A percentile compares a stretch with the other conserved stretches of the same genome.
Evolutionary conservation across 2,888 invertebrate genomes (phyloP).

Genomic region (Priocnemis perturbator): DNA sequence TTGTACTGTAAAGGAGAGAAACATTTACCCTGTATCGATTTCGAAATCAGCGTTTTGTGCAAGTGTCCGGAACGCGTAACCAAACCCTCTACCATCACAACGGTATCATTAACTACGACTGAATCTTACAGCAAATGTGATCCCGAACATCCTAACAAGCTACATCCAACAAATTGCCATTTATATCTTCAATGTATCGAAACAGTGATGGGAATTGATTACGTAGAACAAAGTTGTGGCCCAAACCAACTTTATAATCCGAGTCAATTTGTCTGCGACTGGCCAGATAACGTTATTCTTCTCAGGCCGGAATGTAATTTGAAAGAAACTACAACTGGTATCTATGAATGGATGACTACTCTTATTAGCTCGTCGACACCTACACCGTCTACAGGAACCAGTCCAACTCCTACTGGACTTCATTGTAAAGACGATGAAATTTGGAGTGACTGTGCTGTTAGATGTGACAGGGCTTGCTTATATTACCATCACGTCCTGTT

Average conservation of each 20-base stretch:
- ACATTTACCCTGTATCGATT: conserved; percentile 82
- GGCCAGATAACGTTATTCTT: conserved; percentile 78
- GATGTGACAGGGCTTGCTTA: conserved; percentile 84
- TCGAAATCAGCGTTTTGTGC: conserved; percentile 88
- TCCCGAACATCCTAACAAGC: conserved; percentile 77
- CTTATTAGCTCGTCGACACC: background rate
- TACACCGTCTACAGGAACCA: conserved; percentile 20
- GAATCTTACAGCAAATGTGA: conserved; percentile 60
- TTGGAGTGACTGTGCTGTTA: conserved; percentile 83
- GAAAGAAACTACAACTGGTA: conserved; percentile 49
- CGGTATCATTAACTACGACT: background rate
- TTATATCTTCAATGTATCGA: conserved; percentile 84
- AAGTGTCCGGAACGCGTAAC: conserved; percentile 74
- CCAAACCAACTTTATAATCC: conserved; percentile 83
- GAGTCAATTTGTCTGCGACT: conserved; percentile 80
- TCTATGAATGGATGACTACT: conserved; percentile 29
- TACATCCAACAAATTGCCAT: conserved; percentile 82
- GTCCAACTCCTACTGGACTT: conserved; percentile 17
- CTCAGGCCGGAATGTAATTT: conserved; percentile 79
- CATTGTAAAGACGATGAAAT: conserved; percentile 74
- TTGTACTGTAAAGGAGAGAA: conserved; percentile 79
- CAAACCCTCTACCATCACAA: background rate
- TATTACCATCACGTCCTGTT: conserved; percentile 77
- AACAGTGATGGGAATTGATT: conserved; percentile 69
- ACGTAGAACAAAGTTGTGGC: conserved; percentile 82